Evolutionary conservation across 1,140 invertebrate species (phyloP), one percentile per base, ranked within the genome.

Genomic region (Leptinotarsa texana): DNA sequence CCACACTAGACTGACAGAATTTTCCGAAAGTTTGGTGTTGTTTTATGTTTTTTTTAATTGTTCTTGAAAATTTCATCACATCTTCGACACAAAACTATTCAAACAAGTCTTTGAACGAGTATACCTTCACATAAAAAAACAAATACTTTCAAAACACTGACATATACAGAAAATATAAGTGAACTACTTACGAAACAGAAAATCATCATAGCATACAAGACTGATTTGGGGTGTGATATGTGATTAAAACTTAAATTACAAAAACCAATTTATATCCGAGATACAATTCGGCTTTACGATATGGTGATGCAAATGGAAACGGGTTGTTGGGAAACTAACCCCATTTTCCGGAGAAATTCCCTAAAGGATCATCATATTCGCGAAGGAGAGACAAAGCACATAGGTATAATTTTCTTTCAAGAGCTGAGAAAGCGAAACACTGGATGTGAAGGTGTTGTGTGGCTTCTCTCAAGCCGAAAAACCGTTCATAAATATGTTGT

Each of bases 301-400:
- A 62, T 62, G 17, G 17, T 21, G 21, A 65, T 65, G 63, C 63
- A 65, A 65, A 65, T 65, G 63, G 63, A 15, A 24, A 33, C 63
- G 21, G 63, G 21, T 65, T 65, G 63, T 65, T 65, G 22, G 63
- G 27, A 65, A 65, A 65, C 21, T 65, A 27, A 65, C 63, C 21
- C 63, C 63, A 65, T 65, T 65, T 65, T 65, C 63, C 63, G 63
- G 63, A 22, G 63, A 65, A 65, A 65, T 65, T 22, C 63, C 63
- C 63, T 21, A 22, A 65, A 22, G 63, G 21, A 65, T 24, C 63
- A 65, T 65, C 63, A 65, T 65, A 65, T 65, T 65, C 63, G 63
- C 27, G 63, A 22, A 65, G 63, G 21, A 65, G 27, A 13, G n/a
- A 65, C 63, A 65, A 65, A 24, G 27, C 63, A 65, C 63, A 65